These are phyloP conservation scores for Chroicocephalus ridibundus DNA, from an alignment of 2,113 vertebrate species.

Conservation along the genomic window DNA sequence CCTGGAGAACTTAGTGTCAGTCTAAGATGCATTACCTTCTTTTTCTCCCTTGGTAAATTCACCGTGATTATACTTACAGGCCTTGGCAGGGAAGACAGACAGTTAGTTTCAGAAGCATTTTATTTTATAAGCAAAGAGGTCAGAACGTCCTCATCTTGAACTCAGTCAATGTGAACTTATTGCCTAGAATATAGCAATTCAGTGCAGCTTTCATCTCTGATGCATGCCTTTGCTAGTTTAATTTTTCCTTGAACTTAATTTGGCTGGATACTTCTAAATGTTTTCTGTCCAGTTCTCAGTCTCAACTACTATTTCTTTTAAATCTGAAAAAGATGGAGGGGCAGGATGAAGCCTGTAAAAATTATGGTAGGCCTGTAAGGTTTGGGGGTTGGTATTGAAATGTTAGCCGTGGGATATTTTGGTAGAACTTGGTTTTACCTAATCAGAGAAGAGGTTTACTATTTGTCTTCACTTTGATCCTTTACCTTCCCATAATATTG, in stretches of 20 bases:
- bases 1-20: background rate
- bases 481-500: background rate
- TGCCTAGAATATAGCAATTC: background rate
- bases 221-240: background rate
- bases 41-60: background rate
- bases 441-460: background rate
- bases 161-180: background rate
- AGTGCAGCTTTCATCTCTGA: background rate
- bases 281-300: background rate
- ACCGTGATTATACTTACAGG: background rate
- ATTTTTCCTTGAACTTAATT: background rate
- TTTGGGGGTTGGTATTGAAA: background rate
- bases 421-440: background rate
- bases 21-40: background rate
- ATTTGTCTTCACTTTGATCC: background rate
- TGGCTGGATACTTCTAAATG: background rate
- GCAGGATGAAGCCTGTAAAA: background rate
- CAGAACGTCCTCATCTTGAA: background rate
- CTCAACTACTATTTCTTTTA: background rate
- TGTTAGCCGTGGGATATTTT: background rate
- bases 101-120: background rate
- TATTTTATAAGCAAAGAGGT: background rate
- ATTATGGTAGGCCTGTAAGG: fast-evolving
- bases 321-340: background rate
- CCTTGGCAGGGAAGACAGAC: background rate